These are phyloP conservation scores for Drosophila ochracea DNA, from an alignment of 2,888 invertebrate genomes.

Conservation along the genomic window DNA sequence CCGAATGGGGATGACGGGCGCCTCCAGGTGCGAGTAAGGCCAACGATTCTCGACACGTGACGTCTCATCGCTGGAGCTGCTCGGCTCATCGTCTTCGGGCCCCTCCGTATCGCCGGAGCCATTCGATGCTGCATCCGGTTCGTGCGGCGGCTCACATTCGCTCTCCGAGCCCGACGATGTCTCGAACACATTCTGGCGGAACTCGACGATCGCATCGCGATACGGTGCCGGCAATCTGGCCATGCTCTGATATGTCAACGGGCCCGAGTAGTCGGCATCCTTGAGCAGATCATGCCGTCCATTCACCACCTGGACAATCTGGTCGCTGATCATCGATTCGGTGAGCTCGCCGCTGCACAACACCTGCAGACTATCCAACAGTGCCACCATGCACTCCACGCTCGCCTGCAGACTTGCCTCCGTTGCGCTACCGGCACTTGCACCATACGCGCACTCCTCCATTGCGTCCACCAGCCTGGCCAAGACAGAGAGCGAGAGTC, in stretches of 20 bases:
- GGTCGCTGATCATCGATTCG: conserved; percentile 86
- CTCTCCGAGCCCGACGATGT: conserved; percentile 87
- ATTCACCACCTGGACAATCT: conserved; percentile 88
- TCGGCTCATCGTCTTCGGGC: conserved; percentile 87
- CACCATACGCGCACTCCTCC: conserved; percentile 93
- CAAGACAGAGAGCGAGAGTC: too few species aligned
- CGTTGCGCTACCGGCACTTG: conserved; percentile 89
- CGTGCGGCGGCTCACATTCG: conserved; percentile 90
- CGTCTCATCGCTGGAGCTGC: conserved; percentile 86
- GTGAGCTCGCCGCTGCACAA: conserved; percentile 92
- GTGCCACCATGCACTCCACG: conserved; percentile 92
- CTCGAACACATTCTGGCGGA: conserved; percentile 89
- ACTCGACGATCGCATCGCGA: conserved; percentile 90
- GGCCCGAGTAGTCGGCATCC: conserved; percentile 93
- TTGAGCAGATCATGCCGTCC: conserved; percentile 89
- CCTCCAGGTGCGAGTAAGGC: conserved; percentile 85
- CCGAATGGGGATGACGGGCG: conserved; percentile 84
- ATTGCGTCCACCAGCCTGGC: conserved; percentile 95
- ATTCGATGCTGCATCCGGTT: conserved; percentile 90
- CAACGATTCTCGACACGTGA: conserved; percentile 85
- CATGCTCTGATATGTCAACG: conserved; percentile 93
- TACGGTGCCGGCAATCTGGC: conserved; percentile 93
- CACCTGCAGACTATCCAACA: conserved; percentile 93
- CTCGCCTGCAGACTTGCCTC: conserved; percentile 91
- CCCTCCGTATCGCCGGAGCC: conserved; percentile 90